Evolutionary conservation across 2,888 invertebrate species (phyloP).

Genomic region (Theristus sp.): DNA sequence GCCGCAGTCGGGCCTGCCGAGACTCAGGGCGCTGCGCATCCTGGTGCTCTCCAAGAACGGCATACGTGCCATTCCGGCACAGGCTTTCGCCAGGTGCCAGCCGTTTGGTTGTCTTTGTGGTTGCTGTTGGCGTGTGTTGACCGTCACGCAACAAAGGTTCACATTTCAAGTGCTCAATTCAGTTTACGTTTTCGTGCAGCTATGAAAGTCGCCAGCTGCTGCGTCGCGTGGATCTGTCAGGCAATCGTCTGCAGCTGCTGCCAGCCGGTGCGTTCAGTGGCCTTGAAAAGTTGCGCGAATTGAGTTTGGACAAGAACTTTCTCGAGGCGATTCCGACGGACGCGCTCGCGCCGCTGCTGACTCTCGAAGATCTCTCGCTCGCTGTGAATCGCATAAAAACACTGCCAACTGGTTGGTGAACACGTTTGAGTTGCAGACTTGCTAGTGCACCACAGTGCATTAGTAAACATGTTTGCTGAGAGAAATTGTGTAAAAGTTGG

Average conservation of each 20-base stretch:
- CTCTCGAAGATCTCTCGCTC: conserved; percentile 19
- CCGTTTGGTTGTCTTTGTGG: too few species aligned
- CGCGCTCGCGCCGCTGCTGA: conserved; percentile 14
- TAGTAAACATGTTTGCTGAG: too few species aligned
- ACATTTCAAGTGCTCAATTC: too few species aligned
- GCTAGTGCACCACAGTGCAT: too few species aligned
- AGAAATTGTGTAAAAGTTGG: too few species aligned
- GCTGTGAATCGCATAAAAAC: conserved; percentile 1
- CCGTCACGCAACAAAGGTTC: too few species aligned
- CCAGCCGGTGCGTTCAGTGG: conserved; percentile 8
- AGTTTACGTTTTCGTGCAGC: too few species aligned
- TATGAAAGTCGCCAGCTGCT: not conserved
- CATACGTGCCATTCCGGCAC: conserved; percentile 15
- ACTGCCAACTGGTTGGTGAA: not conserved
- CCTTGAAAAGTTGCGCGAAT: conserved; percentile 14
- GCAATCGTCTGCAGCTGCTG: not conserved
- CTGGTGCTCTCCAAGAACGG: conserved; percentile 15
- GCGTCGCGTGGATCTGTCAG: not conserved
- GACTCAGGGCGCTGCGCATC: conserved; percentile 9
- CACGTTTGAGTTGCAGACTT: too few species aligned
- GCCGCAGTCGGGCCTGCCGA: conserved; percentile 3
- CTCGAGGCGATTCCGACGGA: conserved; percentile 16
- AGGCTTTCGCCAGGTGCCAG: too few species aligned
- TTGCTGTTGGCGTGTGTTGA: too few species aligned
- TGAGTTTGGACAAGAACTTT: conserved; percentile 21